Conservation (phyloP, 2,797 vertebrate species). For the Chelmon rostratus region DNA sequence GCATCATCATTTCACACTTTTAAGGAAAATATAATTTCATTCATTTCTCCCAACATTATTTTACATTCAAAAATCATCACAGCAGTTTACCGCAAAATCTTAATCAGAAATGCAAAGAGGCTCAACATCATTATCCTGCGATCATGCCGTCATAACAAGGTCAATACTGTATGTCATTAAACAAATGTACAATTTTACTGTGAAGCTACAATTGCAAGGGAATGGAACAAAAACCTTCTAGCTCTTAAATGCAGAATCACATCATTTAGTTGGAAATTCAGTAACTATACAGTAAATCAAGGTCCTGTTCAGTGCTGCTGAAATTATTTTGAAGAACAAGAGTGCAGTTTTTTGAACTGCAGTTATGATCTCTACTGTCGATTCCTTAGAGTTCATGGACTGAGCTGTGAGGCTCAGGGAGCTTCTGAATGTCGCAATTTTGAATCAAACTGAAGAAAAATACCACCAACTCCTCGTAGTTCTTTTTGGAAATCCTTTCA, state of each 20-base stretch:
- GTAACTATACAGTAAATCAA: neutral
- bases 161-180: neutral
- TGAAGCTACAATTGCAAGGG: neutral
- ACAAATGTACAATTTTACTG: neutral
- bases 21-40: neutral
- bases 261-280: neutral
- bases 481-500: conserved; percentile 92
- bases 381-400: conserved; percentile 89
- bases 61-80: neutral
- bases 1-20: neutral
- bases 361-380: neutral
- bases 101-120: neutral
- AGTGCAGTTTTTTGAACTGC: neutral
- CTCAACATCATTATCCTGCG: fast-evolving
- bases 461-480: conserved; percentile 89
- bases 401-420: conserved; percentile 81
- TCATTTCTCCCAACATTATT: neutral
- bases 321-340: neutral
- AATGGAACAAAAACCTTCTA: neutral
- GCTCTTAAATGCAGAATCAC: neutral
- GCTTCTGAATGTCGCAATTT: conserved; percentile 88
- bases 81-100: neutral
- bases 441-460: conserved; percentile 94
- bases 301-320: neutral
- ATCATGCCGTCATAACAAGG: neutral